Base-by-base conservation (phyloP, 1,140 invertebrate species). In the Drosophila nigromelanica region DNA sequence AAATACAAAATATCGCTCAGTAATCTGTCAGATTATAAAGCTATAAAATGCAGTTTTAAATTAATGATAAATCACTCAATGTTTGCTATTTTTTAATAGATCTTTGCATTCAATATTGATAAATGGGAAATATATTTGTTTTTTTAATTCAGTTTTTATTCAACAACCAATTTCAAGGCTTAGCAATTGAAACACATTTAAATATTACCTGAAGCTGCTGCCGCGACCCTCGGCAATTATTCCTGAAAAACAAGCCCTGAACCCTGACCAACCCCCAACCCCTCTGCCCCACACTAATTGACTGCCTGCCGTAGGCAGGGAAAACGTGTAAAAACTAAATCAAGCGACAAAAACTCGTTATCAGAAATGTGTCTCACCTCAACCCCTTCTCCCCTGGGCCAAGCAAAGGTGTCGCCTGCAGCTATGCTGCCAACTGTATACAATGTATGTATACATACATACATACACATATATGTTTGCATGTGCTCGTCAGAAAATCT, bases 321-420 rank as follows among this genome's bases (percentile, higher is more conserved):
- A 39, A 7, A 27, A 43, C 33, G 14, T 6, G 43, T 30, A 39
- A 48, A 40, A 48, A 37, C 5, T 66, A 27, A 43, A 50, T 27
- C 35, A 58, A 37, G 18, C 24, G 33, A 24, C 21, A 47, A 48
- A 70, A 63, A 63, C 39, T 54, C 35, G 70, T 68, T 73, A 73
- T 73, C 70, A 73, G 40, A 35, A 40, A 18, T 48, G 27, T 24
- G 15, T 0, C 7, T 8, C 27, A 5, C 18, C 14, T 1, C 21
- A 10, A 27, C 4, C 24, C 6, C 45, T n/a, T 27, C 12, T 45
- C 61, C 68, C 27, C n/a, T 37, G 43, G 3, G 15, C 35, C 8
- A 24, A 18, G 21, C 24, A 56, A 30, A 40, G 50, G 67, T 60
- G 50, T 35, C 60, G 15, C 14, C 14, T 27, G 27, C 30, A 56